Base-by-base conservation (phyloP, 2,113 vertebrate genomes). In the Paratilapia polleni region DNA sequence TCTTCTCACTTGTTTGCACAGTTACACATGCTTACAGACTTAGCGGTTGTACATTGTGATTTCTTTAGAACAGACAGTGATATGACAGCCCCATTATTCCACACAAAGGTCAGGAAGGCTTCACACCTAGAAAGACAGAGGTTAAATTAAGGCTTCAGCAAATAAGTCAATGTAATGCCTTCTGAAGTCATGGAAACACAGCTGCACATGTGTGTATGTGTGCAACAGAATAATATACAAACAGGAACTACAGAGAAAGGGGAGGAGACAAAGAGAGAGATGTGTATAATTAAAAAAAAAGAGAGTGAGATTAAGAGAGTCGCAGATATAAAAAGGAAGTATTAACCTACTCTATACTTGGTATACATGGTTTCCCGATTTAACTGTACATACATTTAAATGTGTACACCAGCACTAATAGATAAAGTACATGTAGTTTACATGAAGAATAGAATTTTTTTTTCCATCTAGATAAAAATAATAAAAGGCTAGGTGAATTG, bases 51-150 rank as follows among this genome's bases (percentile, higher is more conserved):
- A 84, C 57, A 83, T 52, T 68, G 74, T 57, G 87, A 80, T 88
- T 87, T 85, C 77, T 82, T 80, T 84, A 78, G 66, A 87, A 87
- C 63, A 83, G 63, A 76, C 38, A 62, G 62, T 52, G 77, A 92
- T 81, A 83, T 82, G 87, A 87, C 89, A 88, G 74, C 26, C 24
- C 61, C 56, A 81, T 68, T 89, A 76, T 88, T 87, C 43, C 26
- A 79, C 38, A 56, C 57, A 90, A 88, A 89, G 85, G 85, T 91
- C 91, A 89, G 73, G 59, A n/a, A 77, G 74, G 77, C 82, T 91
- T 89, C 85, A 86, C 74, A 87, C 80, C 86, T 64, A 64, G 54
- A 47, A 80, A 75, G 78, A 82, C 70, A 80, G 76, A 78, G 52
- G 80, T 43, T 59, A 82, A 82, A 36, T n/a, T 80, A 73, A 31